A percentile compares a stretch with the other conserved stretches of the same genome.
Conservation (phyloP, 2,113 vertebrate genomes). For the Thryonomys swinderianus region DNA sequence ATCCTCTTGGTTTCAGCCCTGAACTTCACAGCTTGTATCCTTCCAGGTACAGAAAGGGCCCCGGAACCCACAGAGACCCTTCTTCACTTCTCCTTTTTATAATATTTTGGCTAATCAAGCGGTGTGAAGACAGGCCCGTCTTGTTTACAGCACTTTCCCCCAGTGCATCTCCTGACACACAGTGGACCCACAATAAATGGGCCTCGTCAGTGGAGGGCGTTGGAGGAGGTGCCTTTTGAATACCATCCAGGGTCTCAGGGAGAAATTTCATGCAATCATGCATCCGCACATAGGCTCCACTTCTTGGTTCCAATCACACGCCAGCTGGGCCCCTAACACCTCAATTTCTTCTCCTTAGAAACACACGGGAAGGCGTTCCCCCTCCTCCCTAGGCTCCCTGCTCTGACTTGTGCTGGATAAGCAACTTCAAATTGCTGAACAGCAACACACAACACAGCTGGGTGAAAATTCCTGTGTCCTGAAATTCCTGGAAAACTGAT, state of each 20-base stretch:
- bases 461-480: constrained; percentile 77
- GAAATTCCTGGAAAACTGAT: constrained; percentile 83
- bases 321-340: constrained; percentile 79
- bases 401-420: constrained; percentile 80
- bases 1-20: background rate
- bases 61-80: background rate
- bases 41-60: background rate
- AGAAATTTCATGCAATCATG: background rate
- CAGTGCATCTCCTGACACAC: background rate
- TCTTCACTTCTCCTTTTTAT: background rate
- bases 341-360: constrained; percentile 71
- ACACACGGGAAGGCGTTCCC: constrained; percentile 52
- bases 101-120: background rate
- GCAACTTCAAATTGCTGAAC: constrained; percentile 81
- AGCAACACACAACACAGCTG: constrained; percentile 81
- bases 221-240: background rate
- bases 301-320: constrained; percentile 51
- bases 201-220: too few species aligned
- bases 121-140: background rate
- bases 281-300: background rate
- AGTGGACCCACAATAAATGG: background rate
- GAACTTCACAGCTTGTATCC: background rate
- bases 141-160: background rate
- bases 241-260: background rate
- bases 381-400: constrained; percentile 60